Percentiles rank a stretch among this genome's conserved stretches.
Evolutionary conservation across 2,888 invertebrate species (phyloP).

Genomic region (Brachylomia viminalis): DNA sequence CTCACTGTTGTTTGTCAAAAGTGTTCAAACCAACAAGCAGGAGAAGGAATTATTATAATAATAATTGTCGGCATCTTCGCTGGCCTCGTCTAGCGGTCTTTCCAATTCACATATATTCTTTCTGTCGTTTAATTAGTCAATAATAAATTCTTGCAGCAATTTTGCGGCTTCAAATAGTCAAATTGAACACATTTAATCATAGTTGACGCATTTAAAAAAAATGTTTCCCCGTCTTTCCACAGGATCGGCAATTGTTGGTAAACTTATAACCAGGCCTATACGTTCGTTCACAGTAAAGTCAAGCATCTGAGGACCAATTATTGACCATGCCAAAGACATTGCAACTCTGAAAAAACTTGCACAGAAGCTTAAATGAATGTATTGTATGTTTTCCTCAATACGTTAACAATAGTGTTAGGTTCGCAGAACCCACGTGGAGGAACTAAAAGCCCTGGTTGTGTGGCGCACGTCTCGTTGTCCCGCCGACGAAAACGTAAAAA

Average conservation of each 20-base stretch:
- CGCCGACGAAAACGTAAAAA: conserved; percentile 58
- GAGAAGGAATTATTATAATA: not conserved
- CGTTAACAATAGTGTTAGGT: not conserved
- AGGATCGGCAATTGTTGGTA: not conserved
- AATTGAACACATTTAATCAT: too few species aligned
- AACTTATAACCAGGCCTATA: not conserved
- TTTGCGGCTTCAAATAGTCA: not conserved
- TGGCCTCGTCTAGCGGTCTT: not conserved
- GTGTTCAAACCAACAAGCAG: not conserved
- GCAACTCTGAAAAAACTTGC: not conserved
- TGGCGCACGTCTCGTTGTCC: conserved; percentile 40
- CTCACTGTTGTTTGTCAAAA: conserved; percentile 14
- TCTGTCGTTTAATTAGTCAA: not conserved
- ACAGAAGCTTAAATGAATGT: not conserved
- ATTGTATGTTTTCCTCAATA: not conserved
- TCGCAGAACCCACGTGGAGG: not conserved
- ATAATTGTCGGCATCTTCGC: not conserved
- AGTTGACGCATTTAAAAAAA: not conserved
- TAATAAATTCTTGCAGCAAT: not conserved
- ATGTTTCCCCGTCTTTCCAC: not conserved
- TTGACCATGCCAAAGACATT: not conserved
- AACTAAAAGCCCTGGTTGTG: not conserved
- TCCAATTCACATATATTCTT: not conserved
- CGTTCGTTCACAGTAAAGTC: not conserved
- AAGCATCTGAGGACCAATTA: not conserved